These are phyloP conservation scores for Dascyllus trimaculatus DNA, from an alignment of 2,113 vertebrate genomes.

Conservation along the genomic window DNA sequence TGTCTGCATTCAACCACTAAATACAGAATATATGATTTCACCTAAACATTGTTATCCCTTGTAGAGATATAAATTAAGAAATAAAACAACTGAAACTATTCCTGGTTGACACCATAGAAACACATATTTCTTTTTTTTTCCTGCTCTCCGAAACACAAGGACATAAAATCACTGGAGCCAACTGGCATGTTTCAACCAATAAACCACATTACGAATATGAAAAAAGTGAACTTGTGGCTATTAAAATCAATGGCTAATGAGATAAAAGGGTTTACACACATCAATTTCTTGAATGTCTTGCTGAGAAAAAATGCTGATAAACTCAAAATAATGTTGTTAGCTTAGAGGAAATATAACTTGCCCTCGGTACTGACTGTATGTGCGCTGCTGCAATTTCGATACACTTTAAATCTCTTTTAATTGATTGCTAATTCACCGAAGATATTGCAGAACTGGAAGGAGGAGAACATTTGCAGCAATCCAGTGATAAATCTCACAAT, in stretches of 20 bases:
- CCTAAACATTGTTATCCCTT: background rate
- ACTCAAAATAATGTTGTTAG: conserved; percentile 27
- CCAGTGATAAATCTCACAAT: conserved; percentile 38
- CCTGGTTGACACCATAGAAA: background rate
- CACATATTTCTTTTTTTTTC: background rate
- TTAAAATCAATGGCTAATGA: conserved; percentile 44
- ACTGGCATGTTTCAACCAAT: background rate
- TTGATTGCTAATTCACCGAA: conserved; percentile 25
- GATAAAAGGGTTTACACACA: conserved; percentile 17
- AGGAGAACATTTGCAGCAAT: conserved; percentile 14
- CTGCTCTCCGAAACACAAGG: background rate
- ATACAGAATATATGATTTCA: background rate
- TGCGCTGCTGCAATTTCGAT: conserved; percentile 2
- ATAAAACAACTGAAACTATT: background rate
- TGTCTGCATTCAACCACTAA: background rate
- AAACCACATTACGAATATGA: background rate
- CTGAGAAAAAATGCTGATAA: conserved; percentile 17
- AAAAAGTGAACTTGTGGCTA: conserved; percentile 7
- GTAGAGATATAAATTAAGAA: background rate
- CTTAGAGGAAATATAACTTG: background rate
- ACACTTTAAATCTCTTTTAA: conserved; percentile 26
- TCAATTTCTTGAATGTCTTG: conserved; percentile 23
- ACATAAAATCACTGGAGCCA: conserved; percentile 3
- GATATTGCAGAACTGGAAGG: conserved; percentile 8
- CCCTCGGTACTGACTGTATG: background rate